These are phyloP conservation scores for Tauraco erythrolophus DNA, from an alignment of 2,113 vertebrate genomes.

Conservation along the genomic window DNA sequence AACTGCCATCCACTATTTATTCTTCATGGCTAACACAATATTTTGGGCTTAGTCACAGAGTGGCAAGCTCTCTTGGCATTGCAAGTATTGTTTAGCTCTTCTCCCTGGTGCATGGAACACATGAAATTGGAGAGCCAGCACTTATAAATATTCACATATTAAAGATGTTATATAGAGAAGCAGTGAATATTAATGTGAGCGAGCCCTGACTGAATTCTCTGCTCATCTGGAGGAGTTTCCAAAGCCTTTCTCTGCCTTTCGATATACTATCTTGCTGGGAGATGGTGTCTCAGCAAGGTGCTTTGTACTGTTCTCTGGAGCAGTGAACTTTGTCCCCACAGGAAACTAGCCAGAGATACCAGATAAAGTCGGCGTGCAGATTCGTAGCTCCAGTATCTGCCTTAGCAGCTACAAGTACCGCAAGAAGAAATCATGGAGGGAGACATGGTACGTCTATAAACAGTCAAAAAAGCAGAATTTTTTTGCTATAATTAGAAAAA, in stretches of 20 bases:
- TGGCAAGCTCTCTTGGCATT: neutral
- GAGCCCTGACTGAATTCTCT: neutral
- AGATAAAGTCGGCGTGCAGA: neutral
- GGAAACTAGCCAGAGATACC: neutral
- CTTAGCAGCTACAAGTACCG: conserved; percentile 7
- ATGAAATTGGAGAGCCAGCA: neutral
- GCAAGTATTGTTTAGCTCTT: neutral
- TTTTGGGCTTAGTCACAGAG: neutral
- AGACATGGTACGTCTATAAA: neutral
- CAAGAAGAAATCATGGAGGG: neutral
- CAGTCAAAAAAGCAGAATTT: neutral
- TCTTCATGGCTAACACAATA: neutral
- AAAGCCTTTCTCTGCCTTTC: neutral
- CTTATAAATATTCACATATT: neutral
- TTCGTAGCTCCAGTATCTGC: conserved; percentile 37
- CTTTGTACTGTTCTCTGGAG: neutral
- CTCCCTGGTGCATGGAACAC: neutral
- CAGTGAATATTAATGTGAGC: neutral
- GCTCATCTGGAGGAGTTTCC: neutral
- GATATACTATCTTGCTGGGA: neutral
- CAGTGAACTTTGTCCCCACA: neutral
- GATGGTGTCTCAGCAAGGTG: neutral
- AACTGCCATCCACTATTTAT: neutral
- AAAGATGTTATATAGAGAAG: neutral
- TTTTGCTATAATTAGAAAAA: conserved; percentile 20